These are phyloP conservation scores for Phoronis australis DNA, from an alignment of 2,888 invertebrate genomes.

Conservation along the genomic window DNA sequence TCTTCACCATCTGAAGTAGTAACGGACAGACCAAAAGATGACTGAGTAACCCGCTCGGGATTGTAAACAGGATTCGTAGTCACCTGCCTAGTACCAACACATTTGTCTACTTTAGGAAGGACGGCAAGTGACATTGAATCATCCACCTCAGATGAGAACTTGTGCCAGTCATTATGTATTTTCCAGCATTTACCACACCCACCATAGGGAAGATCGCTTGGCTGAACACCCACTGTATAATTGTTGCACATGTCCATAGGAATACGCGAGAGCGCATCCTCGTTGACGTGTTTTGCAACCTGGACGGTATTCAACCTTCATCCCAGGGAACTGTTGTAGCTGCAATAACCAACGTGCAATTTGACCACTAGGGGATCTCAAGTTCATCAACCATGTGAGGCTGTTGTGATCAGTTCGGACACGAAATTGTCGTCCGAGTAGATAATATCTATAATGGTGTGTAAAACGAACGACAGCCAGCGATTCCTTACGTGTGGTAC, in stretches of 20 bases:
- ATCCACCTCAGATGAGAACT: constrained; percentile 4
- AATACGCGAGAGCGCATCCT: constrained; percentile 4
- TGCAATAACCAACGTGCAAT: constrained; percentile 10
- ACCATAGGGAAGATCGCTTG: constrained; percentile 1
- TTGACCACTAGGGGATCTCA: constrained; percentile 6
- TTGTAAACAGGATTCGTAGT: too few relatives aligned
- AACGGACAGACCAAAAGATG: too few relatives aligned
- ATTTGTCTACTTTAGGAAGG: too few relatives aligned
- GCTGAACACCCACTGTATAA: not conserved
- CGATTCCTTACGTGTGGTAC: constrained; percentile 11
- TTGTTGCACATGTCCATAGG: not conserved
- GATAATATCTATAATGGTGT: constrained; percentile 9
- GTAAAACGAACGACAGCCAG: constrained; percentile 10
- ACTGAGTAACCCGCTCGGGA: too few relatives aligned
- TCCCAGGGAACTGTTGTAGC: constrained; percentile 2
- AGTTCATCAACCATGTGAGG: constrained; percentile 9
- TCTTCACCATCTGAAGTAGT: too few relatives aligned
- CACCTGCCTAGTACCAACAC: too few relatives aligned
- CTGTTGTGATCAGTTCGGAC: constrained; percentile 10
- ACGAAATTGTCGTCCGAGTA: constrained; percentile 5
- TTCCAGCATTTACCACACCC: constrained; percentile 3
- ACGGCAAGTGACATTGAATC: too few relatives aligned
- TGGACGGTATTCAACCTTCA: constrained; percentile 5
- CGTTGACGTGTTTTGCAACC: constrained; percentile 7
- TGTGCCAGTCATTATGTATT: constrained; percentile 2